A percentile compares a stretch with the other conserved stretches of the same genome.
Evolutionary conservation across 1,140 invertebrate species (phyloP).

Genomic region (Macrosteles quadrilineatus): DNA sequence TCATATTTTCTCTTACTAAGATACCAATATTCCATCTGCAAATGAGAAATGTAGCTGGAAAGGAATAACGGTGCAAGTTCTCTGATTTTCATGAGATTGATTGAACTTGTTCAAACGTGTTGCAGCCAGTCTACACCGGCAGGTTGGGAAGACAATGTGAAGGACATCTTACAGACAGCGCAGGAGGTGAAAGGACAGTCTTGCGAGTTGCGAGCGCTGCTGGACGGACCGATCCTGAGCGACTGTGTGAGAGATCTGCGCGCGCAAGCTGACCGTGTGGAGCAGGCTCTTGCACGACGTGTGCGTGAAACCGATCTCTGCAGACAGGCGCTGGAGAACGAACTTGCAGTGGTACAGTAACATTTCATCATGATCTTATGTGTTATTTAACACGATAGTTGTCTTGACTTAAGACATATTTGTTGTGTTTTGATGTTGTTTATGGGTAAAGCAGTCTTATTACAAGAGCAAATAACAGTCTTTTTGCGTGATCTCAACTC

Average conservation of each 20-base stretch:
- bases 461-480: no score
- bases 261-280: constrained; percentile 70
- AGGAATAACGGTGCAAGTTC: no score
- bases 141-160: constrained; percentile 69
- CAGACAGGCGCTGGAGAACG: constrained; percentile 63
- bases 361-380: no score
- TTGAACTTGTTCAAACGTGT: constrained; percentile 24
- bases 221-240: constrained; percentile 60
- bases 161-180: constrained; percentile 62
- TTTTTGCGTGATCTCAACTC: no score
- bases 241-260: constrained; percentile 68
- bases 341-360: constrained; percentile 57
- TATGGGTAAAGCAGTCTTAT: no score
- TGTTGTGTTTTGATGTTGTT: no score
- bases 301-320: constrained; percentile 64
- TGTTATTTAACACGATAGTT: no score
- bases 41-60: no score
- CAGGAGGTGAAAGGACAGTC: constrained; percentile 66
- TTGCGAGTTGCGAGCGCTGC: constrained; percentile 58
- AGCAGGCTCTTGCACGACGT: constrained; percentile 63
- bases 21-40: no score
- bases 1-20: no score
- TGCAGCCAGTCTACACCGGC: constrained; percentile 64
- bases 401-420: no score
- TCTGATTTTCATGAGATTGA: not conserved